phyloP scores from a whole-genome alignment of 2,113 vertebrate species.

The Phycodurus eques region DNA sequence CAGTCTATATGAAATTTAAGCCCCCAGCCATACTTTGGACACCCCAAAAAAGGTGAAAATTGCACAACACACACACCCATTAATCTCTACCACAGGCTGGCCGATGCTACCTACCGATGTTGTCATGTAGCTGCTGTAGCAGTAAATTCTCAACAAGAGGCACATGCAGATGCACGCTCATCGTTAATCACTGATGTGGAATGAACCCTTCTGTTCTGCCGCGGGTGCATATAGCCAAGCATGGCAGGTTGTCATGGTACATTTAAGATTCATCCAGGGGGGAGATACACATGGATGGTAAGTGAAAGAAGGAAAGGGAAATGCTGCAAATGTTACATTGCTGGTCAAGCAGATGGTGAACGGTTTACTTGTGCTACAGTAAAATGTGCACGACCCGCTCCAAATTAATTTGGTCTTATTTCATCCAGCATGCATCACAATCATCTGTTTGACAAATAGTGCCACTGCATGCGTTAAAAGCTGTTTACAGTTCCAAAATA shows the following conservation, averaged over 20 bases:
- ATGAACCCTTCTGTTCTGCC: conserved; percentile 70
- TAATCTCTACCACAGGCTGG: not conserved
- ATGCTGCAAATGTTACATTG: conserved; percentile 13
- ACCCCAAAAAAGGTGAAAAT: conserved; percentile 10
- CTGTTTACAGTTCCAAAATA: conserved; percentile 2
- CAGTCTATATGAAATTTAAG: conserved; percentile 35
- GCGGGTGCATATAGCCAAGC: conserved; percentile 48
- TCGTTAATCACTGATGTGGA: conserved; percentile 61
- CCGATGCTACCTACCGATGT: conserved; percentile 40
- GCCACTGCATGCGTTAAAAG: not conserved
- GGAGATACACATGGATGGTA: conserved; percentile 2
- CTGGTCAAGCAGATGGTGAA: conserved; percentile 30
- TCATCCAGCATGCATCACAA: not conserved
- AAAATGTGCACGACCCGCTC: not conserved
- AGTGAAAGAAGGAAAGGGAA: conserved; percentile 20
- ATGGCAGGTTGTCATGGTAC: conserved; percentile 70
- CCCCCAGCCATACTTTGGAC: conserved; percentile 30
- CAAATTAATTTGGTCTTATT: not conserved
- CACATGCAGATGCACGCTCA: conserved; percentile 38
- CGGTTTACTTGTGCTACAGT: not conserved
- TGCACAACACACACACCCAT: conserved; percentile 35
- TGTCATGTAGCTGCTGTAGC: conserved; percentile 41
- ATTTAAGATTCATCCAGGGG: conserved; percentile 58
- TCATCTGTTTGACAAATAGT: not conserved
- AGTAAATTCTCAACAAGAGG: conserved; percentile 39